Conservation (phyloP, 2,113 vertebrate genomes). For the Rhinichthys klamathensis region DNA sequence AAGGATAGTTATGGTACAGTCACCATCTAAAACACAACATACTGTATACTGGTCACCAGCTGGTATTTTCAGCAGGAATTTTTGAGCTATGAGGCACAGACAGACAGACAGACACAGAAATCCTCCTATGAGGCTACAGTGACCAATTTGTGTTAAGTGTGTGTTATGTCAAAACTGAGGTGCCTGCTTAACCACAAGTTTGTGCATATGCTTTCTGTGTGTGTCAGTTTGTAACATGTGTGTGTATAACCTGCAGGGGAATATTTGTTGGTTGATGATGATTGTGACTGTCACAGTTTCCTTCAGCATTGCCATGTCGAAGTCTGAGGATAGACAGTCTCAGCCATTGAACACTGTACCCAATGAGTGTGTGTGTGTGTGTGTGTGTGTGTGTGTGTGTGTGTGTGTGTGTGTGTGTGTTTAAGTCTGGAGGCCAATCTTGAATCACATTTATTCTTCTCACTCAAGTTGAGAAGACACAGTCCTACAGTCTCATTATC, state of each 20-base stretch:
- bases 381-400: not conserved
- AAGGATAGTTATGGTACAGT: not conserved
- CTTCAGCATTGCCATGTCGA: constrained; percentile 29
- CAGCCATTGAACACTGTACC: constrained; percentile 42
- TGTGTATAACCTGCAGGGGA: constrained; percentile 25
- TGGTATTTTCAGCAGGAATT: too few relatives aligned
- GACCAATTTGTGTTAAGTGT: constrained; percentile 40
- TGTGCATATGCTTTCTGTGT: constrained; percentile 13
- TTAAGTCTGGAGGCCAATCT: constrained; percentile 19
- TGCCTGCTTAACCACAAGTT: constrained; percentile 18
- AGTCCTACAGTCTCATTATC: constrained; percentile 8
- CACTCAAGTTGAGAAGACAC: constrained; percentile 1
- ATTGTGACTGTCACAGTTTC: constrained; percentile 50
- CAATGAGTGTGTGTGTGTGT: constrained; percentile 1
- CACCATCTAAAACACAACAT: not conserved
- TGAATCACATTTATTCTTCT: constrained; percentile 29
- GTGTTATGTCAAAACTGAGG: constrained; percentile 50
- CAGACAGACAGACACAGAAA: not conserved
- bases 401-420: not conserved
- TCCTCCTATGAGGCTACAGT: constrained; percentile 29
- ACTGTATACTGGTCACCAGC: not conserved
- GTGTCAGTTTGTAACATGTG: constrained; percentile 26
- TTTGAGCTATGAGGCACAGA: not conserved
- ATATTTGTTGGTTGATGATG: constrained; percentile 27
- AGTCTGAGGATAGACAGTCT: constrained; percentile 54